Conservation (phyloP, 2,113 vertebrate genomes). For the Chionodraco myersi region DNA sequence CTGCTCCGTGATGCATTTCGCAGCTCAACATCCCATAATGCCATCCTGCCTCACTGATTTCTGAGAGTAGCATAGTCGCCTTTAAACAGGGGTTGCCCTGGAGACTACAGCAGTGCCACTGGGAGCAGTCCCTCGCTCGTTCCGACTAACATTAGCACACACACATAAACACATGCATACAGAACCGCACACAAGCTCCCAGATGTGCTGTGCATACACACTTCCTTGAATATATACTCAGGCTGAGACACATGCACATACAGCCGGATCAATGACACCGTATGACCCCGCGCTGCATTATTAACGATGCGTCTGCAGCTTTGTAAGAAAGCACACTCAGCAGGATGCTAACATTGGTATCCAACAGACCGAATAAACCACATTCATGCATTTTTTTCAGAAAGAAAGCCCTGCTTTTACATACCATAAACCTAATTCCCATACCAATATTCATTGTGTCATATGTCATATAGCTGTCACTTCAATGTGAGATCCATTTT, state of each 20-base stretch:
- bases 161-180: background rate
- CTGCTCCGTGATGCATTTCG: background rate
- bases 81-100: constrained; percentile 59
- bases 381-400: background rate
- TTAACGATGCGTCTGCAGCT: constrained; percentile 41
- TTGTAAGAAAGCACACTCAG: constrained; percentile 27
- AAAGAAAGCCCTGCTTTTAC: constrained; percentile 26
- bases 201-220: constrained; percentile 17
- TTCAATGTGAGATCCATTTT: constrained; percentile 48
- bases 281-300: constrained; percentile 31
- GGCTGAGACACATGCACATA: constrained; percentile 30
- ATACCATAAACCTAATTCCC: constrained; percentile 48
- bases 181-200: constrained; percentile 9
- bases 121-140: constrained; percentile 41
- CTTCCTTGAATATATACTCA: constrained; percentile 21
- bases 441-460: constrained; percentile 46
- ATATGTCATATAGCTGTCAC: constrained; percentile 54
- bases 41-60: constrained; percentile 17
- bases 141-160: constrained; percentile 47
- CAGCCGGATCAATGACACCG: constrained; percentile 39
- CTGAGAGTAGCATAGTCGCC: constrained; percentile 27
- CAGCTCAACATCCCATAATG: constrained; percentile 40
- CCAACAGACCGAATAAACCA: background rate
- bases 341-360: constrained; percentile 7
- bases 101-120: constrained; percentile 48